A percentile compares a stretch with the other conserved stretches of the same genome.
These are phyloP conservation scores for Geopemphigus sp. DNA, from an alignment of 1,140 invertebrate genomes.

Conservation along the genomic window DNA sequence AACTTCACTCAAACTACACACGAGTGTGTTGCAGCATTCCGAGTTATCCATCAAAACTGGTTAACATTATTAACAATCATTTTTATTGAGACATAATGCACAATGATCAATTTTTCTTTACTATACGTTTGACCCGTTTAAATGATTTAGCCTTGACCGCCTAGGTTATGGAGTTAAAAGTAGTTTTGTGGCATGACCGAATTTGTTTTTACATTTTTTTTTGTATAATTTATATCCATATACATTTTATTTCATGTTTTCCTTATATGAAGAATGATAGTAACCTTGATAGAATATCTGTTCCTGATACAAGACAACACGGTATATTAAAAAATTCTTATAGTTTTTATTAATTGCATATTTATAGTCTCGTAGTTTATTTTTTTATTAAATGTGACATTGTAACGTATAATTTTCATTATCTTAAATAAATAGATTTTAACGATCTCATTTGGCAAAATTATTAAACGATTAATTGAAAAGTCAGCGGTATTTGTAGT, in stretches of 20 bases:
- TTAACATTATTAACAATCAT: constrained; percentile 38
- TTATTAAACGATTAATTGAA: no score
- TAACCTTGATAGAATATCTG: background rate
- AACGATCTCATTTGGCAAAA: no score
- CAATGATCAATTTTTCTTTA: constrained; percentile 7
- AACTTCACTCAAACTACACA: background rate
- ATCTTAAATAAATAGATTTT: no score
- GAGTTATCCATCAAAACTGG: constrained; percentile 39
- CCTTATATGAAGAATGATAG: background rate
- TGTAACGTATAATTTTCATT: no score
- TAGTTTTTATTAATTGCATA: no score
- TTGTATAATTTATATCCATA: background rate
- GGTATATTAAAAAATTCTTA: background rate
- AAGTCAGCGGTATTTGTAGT: no score
- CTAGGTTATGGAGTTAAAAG: constrained; percentile 7
- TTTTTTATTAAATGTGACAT: no score
- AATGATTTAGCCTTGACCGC: constrained; percentile 39
- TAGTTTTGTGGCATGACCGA: constrained; percentile 25
- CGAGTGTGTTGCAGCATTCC: background rate
- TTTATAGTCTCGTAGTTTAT: no score
- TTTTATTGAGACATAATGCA: constrained; percentile 46
- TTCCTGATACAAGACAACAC: no score
- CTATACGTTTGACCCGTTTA: constrained; percentile 34
- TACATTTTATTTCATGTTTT: background rate
- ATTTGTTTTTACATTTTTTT: constrained; percentile 16